Conservation (phyloP, 2,797 vertebrate species). For the Amblyopsis hoosieri region DNA sequence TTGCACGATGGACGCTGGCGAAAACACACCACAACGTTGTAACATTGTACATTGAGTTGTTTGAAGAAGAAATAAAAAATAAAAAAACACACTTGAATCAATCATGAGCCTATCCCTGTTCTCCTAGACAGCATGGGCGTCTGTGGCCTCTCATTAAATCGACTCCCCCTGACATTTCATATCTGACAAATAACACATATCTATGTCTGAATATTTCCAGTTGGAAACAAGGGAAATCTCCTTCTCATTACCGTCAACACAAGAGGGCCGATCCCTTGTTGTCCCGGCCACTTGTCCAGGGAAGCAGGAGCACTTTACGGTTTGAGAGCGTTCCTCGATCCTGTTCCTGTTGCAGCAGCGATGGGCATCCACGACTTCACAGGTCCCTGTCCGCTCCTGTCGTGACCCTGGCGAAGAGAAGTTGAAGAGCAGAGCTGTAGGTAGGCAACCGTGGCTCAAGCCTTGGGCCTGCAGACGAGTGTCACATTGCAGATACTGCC, state of each 20-base stretch:
- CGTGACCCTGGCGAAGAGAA: slow-evolving; percentile 74
- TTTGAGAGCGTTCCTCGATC: slow-evolving; percentile 94
- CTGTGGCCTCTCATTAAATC: slow-evolving; percentile 14
- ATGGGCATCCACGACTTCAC: slow-evolving; percentile 91
- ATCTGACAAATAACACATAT: slow-evolving; percentile 28
- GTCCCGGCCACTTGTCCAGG: slow-evolving; percentile 95
- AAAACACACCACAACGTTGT: slow-evolving; percentile 27
- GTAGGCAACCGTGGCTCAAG: not conserved
- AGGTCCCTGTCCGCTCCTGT: slow-evolving; percentile 89
- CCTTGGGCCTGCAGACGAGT: not conserved
- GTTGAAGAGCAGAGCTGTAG: slow-evolving; percentile 9
- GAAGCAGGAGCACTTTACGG: slow-evolving; percentile 95
- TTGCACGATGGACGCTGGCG: slow-evolving; percentile 75
- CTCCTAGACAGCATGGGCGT: slow-evolving; percentile 28
- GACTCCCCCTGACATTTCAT: slow-evolving; percentile 15
- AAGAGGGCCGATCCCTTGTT: slow-evolving; percentile 89
- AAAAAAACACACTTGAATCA: slow-evolving; percentile 6
- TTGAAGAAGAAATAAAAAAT: slow-evolving; percentile 8
- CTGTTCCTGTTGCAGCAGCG: slow-evolving; percentile 97
- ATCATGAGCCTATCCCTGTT: slow-evolving; percentile 32
- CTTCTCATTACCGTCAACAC: slow-evolving; percentile 86
- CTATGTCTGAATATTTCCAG: slow-evolving; percentile 28
- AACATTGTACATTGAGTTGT: slow-evolving; percentile 24
- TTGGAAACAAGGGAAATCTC: slow-evolving; percentile 18
- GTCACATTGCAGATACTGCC: slow-evolving; percentile 3